Percentiles rank a stretch among this genome's conserved stretches.
phyloP scores from a whole-genome alignment of 2,888 invertebrate genomes.

The Rotaria sp. region DNA sequence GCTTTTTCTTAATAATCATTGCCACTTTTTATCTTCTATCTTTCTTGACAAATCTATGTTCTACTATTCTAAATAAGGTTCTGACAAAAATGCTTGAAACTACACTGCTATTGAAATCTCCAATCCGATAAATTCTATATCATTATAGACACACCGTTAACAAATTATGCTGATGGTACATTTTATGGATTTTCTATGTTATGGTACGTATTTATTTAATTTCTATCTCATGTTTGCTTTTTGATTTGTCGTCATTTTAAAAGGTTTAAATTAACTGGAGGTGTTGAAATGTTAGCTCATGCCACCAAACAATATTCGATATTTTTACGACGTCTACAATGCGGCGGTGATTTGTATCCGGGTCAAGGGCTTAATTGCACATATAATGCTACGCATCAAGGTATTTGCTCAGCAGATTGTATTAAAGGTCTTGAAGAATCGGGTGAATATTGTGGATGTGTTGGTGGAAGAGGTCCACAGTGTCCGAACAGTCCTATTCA shows the following conservation, averaged over 20 bases:
- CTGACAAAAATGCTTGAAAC: too few relatives aligned
- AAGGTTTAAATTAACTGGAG: not conserved
- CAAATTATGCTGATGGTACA: not conserved
- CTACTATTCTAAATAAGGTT: too few relatives aligned
- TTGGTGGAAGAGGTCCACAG: not conserved
- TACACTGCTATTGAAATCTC: too few relatives aligned
- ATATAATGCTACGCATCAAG: not conserved
- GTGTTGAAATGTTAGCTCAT: not conserved
- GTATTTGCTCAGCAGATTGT: not conserved
- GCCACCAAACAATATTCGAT: not conserved
- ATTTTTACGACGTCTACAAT: not conserved
- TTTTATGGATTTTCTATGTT: not conserved
- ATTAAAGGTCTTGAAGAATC: not conserved
- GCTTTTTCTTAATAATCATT: too few relatives aligned
- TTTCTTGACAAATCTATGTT: too few relatives aligned
- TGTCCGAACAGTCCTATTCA: not conserved
- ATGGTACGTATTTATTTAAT: not conserved
- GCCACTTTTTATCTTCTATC: too few relatives aligned
- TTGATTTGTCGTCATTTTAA: not conserved
- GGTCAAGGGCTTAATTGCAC: not conserved
- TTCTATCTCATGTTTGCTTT: not conserved
- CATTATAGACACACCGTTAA: not conserved
- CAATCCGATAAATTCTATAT: not conserved
- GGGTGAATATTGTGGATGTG: not conserved
- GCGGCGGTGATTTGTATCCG: not conserved